Percentiles rank a stretch among this genome's conserved stretches.
phyloP scores from a whole-genome alignment of 1,140 invertebrate genomes.

The Diabrotica undecimpunctata region DNA sequence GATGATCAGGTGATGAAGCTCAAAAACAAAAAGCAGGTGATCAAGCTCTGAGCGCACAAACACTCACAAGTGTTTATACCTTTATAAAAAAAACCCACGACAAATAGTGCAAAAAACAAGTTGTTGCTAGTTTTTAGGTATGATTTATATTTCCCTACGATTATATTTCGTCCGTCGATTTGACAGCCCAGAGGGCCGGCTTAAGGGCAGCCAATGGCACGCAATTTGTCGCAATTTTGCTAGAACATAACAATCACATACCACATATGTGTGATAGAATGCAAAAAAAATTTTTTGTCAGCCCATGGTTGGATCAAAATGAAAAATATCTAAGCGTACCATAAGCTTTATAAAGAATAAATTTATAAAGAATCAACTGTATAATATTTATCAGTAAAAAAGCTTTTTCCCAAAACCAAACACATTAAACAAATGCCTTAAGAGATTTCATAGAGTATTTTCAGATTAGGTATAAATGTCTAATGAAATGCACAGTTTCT shows the following conservation, averaged over 20 bases:
- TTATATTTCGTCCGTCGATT: slow-evolving; percentile 5
- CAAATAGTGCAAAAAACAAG: slow-evolving; percentile 19
- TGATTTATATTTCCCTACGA: slow-evolving; percentile 21
- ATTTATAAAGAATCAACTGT: too few species aligned
- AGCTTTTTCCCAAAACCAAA: too few species aligned
- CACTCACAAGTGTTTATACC: neutral
- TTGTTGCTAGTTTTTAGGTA: slow-evolving; percentile 16
- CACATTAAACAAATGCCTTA: too few species aligned
- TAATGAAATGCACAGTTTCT: too few species aligned
- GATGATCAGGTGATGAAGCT: neutral
- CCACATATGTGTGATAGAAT: slow-evolving; percentile 45
- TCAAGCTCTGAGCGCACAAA: too few species aligned
- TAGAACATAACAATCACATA: slow-evolving; percentile 45
- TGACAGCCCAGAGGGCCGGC: slow-evolving; percentile 6
- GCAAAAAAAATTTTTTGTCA: slow-evolving; percentile 22
- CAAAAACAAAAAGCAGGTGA: too few species aligned
- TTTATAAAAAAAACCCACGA: neutral
- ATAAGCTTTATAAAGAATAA: too few species aligned
- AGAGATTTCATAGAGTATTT: too few species aligned
- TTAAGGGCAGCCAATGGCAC: slow-evolving; percentile 14
- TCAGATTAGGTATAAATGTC: too few species aligned
- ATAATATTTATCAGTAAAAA: too few species aligned
- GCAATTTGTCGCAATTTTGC: slow-evolving; percentile 20
- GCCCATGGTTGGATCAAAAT: slow-evolving; percentile 15
- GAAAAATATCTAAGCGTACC: neutral